Conservation (phyloP, 2,888 invertebrate species). For the Brachyptera putata region DNA sequence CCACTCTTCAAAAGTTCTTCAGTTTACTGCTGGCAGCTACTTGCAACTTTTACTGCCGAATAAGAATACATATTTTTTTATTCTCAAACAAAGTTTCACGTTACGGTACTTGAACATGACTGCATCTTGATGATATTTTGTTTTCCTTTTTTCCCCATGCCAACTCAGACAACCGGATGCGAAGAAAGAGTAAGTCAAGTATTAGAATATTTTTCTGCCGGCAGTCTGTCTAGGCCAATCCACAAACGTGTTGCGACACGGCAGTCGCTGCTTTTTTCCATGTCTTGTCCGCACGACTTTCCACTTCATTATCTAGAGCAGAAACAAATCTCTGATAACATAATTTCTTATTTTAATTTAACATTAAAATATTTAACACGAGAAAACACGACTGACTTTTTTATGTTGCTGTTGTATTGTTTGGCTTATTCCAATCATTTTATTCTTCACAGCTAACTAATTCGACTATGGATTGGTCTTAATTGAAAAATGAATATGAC, state of each 20-base stretch:
- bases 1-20: no score
- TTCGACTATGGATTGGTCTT: conserved; percentile 26
- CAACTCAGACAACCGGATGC: conserved; percentile 56
- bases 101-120: no score
- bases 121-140: conserved; percentile 23
- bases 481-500: conserved; percentile 10
- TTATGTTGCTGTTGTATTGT: conserved; percentile 20
- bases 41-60: no score
- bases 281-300: conserved; percentile 17
- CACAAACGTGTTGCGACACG: conserved; percentile 10
- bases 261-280: conserved; percentile 19
- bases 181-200: conserved; percentile 60
- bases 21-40: no score
- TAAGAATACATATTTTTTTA: no score
- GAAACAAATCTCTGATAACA: background rate
- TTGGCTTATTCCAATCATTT: conserved; percentile 7
- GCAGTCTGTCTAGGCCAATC: conserved; percentile 35
- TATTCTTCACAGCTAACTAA: conserved; percentile 25
- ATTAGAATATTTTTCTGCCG: conserved; percentile 34
- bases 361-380: conserved; percentile 2
- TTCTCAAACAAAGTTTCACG: no score
- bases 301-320: background rate
- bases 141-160: conserved; percentile 29
- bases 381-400: background rate
- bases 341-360: conserved; percentile 19